A percentile compares a stretch with the other conserved stretches of the same genome.
These are phyloP conservation scores for Mastomys natalensis DNA, from an alignment of 2,113 vertebrate genomes.

Conservation along the genomic window DNA sequence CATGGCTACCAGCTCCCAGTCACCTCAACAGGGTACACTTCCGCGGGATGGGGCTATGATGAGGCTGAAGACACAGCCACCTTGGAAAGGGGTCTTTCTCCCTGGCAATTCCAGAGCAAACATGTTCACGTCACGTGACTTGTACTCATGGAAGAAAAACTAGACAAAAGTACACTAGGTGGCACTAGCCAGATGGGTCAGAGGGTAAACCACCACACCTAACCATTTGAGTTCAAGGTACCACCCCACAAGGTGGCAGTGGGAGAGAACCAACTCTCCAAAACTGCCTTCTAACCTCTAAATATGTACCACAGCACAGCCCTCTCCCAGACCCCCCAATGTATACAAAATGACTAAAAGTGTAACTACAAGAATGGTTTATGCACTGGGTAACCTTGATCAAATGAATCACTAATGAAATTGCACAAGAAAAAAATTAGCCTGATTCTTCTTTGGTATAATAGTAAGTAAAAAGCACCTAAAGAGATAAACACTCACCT, in stretches of 20 bases:
- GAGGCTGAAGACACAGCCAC: background rate
- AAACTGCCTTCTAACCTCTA: background rate
- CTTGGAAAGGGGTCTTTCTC: conserved; percentile 8
- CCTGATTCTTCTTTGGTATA: conserved; percentile 34
- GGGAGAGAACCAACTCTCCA: background rate
- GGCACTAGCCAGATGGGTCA: background rate
- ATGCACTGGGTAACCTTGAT: background rate
- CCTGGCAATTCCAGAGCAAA: conserved; percentile 47
- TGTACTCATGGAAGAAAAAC: background rate
- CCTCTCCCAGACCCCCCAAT: background rate
- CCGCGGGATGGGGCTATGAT: background rate
- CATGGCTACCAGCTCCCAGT: background rate
- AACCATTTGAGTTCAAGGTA: background rate
- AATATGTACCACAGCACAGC: background rate
- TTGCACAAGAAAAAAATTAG: background rate
- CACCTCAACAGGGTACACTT: background rate
- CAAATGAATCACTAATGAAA: conserved; percentile 58
- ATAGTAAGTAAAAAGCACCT: conserved; percentile 22
- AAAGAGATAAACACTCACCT: conserved; percentile 24
- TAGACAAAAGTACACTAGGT: background rate
- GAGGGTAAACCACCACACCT: background rate
- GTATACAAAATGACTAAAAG: background rate
- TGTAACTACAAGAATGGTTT: background rate
- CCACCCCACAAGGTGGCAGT: background rate
- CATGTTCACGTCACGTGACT: background rate